Conservation (phyloP, 2,113 vertebrate genomes). For the Halichoerus grypus region DNA sequence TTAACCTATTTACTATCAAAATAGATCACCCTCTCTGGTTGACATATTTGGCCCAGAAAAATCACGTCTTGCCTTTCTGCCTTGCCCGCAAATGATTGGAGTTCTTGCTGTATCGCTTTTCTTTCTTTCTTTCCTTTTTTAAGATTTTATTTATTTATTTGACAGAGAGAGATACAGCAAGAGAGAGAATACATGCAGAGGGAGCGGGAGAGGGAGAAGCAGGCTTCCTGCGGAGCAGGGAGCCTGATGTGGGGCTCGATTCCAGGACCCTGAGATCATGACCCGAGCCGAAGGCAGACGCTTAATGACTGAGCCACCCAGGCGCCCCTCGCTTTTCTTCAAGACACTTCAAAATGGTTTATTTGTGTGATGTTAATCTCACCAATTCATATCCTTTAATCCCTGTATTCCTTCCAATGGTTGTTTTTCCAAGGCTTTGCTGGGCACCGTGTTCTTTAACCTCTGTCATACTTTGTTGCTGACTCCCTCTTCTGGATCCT, state of each 20-base stretch:
- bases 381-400: background rate
- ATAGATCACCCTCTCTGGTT: conserved; percentile 21
- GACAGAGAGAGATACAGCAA: no score
- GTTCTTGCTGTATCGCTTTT: conserved; percentile 34
- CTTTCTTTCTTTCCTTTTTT: background rate
- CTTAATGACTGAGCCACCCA: no score
- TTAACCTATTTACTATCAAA: conserved; percentile 53
- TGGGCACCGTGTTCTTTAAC: background rate
- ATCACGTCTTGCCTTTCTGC: conserved; percentile 39
- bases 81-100: conserved; percentile 8
- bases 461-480: background rate
- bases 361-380: background rate
- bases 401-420: conserved; percentile 33
- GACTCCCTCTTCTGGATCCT: conserved; percentile 38
- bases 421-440: conserved; percentile 44
- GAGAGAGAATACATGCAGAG: no score
- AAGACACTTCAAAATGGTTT: conserved; percentile 50
- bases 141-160: no score
- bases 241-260: no score
- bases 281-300: no score
- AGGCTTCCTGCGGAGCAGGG: no score
- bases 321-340: conserved; percentile 29
- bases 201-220: no score
- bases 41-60: background rate
- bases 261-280: no score